phyloP scores from a whole-genome alignment of 1,140 invertebrate species.

The Telenomus remus region DNA sequence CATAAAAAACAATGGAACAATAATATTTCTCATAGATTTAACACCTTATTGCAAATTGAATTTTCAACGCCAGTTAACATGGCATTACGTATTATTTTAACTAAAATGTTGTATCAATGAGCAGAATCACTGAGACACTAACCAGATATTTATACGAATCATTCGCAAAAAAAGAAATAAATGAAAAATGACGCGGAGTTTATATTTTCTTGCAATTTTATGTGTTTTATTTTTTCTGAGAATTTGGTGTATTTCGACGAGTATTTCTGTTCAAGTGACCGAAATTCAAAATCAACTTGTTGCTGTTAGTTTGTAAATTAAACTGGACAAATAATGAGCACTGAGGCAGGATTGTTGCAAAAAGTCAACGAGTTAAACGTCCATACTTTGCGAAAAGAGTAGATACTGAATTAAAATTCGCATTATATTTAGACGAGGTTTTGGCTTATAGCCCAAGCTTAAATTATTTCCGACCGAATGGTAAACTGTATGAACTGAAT shows the following conservation, averaged over 20 bases:
- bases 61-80: constrained; percentile 10
- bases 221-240: too few species aligned
- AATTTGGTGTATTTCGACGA: too few species aligned
- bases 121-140: neutral
- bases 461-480: constrained; percentile 65
- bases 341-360: neutral
- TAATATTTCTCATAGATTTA: neutral
- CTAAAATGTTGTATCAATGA: constrained; percentile 19
- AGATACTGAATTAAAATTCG: constrained; percentile 57
- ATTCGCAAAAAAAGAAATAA: too few species aligned
- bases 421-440: constrained; percentile 66
- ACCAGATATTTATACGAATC: constrained; percentile 4
- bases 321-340: too few species aligned
- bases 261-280: too few species aligned
- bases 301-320: too few species aligned
- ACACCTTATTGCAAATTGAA: constrained; percentile 9
- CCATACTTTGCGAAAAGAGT: constrained; percentile 39
- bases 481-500: constrained; percentile 49
- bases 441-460: constrained; percentile 61
- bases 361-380: constrained; percentile 23
- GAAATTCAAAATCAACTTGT: too few species aligned
- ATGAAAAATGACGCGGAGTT: too few species aligned
- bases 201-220: too few species aligned
- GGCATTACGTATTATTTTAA: constrained; percentile 9
- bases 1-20: too few species aligned